A percentile compares a stretch with the other conserved stretches of the same genome.
Conservation (phyloP, 2,888 invertebrate species). For the Caenorhabditis afra region DNA sequence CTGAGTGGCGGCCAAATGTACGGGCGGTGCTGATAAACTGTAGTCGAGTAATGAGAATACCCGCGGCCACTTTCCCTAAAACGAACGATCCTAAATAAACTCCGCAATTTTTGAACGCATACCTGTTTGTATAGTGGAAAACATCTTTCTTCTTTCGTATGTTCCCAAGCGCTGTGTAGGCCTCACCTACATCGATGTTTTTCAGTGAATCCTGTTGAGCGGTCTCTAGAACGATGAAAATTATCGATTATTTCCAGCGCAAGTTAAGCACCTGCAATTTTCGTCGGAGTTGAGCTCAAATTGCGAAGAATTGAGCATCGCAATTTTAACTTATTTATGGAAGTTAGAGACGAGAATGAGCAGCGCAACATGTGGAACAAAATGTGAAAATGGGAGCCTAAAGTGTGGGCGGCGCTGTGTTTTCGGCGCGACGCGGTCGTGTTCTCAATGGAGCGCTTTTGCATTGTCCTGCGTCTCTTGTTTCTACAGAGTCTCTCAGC, state of each 20-base stretch:
- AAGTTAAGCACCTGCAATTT: slow-evolving; percentile 9
- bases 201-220: slow-evolving; percentile 20
- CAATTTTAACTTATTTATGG: neutral
- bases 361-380: slow-evolving; percentile 24
- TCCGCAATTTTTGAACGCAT: neutral
- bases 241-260: slow-evolving; percentile 1
- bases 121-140: slow-evolving; percentile 75
- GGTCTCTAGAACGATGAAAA: neutral
- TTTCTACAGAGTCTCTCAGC: slow-evolving; percentile 11
- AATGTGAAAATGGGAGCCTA: slow-evolving; percentile 33
- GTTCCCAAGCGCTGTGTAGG: slow-evolving; percentile 71
- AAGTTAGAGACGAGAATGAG: neutral
- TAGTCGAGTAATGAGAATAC: slow-evolving; percentile 73
- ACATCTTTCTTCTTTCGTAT: slow-evolving; percentile 64
- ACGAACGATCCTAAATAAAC: neutral
- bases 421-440: slow-evolving; percentile 43
- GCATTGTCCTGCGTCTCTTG: slow-evolving; percentile 30
- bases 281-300: slow-evolving; percentile 3
- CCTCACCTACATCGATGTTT: slow-evolving; percentile 62
- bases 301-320: neutral
- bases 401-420: slow-evolving; percentile 39
- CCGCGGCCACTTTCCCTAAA: slow-evolving; percentile 70
- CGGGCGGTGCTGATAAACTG: slow-evolving; percentile 70
- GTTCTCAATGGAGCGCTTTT: slow-evolving; percentile 23
- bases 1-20: slow-evolving; percentile 77